Evolutionary conservation across 2,797 vertebrate genomes (phyloP), one percentile per base, ranked within the genome.

Genomic region (Ispidina picta): DNA sequence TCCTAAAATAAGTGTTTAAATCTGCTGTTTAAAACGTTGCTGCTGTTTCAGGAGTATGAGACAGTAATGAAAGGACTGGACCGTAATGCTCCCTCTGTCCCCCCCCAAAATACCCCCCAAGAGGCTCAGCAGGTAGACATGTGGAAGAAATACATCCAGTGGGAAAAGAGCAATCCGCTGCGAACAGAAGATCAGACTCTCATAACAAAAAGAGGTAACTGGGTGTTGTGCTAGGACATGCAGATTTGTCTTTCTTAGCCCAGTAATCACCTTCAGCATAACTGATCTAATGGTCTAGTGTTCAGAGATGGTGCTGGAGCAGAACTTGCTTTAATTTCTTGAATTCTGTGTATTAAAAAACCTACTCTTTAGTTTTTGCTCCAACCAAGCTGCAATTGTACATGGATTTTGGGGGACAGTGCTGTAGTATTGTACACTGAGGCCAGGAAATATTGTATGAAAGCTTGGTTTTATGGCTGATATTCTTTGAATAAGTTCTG

Each of bases 101-200:
- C 99, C 19, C 99, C 99, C 1, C 99, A 99, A 80, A 99, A 99
- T 92, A 99, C 99, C 51, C 99, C 99, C 5, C 99, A 99, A 76
- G 99, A 99, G 95, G 99, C 99, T 10, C 99, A 99, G 97, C 99
- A 99, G 92, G 99, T 99, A 46, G 99, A 99, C 87, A 99, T 99
- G 99, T 99, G 99, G 99, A 99, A 99, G 95, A 99, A 99, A 52
- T 99, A 99, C 90, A 99, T 99, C 96, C 99, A 99, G 95, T 99
- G 99, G 99, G 99, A 99, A 89, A 99, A 99, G 94, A 99, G 99
- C 96, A 99, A 99, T 96, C 99, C 99, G 1, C 97, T 99, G 17
- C 98, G 99, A 12, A 99, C 99, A 56, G 99, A 99, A 96, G 99
- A 99, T 95, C 99, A 99, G 97, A 99, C 99, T 2, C 99, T 99